Base-by-base conservation (phyloP, 2,113 vertebrate genomes). In the Dendropsophus ebraccatus region DNA sequence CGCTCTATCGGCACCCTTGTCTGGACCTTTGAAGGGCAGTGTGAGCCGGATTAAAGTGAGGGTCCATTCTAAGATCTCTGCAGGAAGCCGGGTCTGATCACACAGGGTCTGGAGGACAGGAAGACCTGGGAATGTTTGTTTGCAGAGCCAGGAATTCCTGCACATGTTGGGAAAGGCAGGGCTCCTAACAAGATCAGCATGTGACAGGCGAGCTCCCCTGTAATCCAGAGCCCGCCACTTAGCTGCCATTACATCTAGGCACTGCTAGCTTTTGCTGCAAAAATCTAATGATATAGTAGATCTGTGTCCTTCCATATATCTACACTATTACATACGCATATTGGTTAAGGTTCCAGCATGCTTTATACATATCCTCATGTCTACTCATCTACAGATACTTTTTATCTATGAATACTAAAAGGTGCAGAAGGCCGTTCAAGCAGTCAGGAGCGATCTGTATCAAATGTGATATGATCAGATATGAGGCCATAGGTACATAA, bases 61-160 rank as follows among this genome's bases (percentile, higher is more conserved):
- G 67, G 85, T 74, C 77, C 67, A 28, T 81, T 72, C 41, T 87
- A 87, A 70, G 85, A 87, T 87, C 85, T 87, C 85, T 47, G 78
- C 85, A 49, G 77, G 85, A 87, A 62, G 65, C 76, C 76, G 62
- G 76, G 75, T 81, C 84, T 86, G 84, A 76, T 86, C 77, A 87
- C 78, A 87, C 85, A 10, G 62, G 52, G 85, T 56, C 78, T 74
- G 54, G 50, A 72, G 77, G 85, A 87, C 85, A 87, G 85, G 85
- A 87, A 87, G 85, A 81, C 85, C 67, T 87, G 85, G 67, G 78
- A 81, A 87, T 87, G 85, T 87, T 87, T 87, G 85, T 87, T 87
- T 87, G 85, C 67, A 69, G 50, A 81, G 85, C 67, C 85, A 81
- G 85, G 78, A 87, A 87, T 87, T 87, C 85, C 85, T 87, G 85